These are phyloP conservation scores for Rachycentron canadum DNA, from an alignment of 2,797 vertebrate genomes.

Conservation along the genomic window DNA sequence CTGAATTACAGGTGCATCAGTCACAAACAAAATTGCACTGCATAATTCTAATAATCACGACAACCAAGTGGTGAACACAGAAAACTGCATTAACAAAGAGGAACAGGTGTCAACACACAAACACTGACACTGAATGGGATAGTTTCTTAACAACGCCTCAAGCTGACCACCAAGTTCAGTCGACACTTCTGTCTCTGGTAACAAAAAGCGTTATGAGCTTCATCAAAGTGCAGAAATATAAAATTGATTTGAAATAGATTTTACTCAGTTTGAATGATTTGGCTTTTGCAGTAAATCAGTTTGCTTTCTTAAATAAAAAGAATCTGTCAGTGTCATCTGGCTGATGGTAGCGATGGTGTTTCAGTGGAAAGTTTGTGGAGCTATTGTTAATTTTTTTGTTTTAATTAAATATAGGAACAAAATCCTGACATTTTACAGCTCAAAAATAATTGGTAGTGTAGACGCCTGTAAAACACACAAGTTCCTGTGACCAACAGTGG, in stretches of 20 bases:
- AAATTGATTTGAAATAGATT: neutral
- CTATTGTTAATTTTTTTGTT: too few species aligned
- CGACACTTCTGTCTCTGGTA: too few species aligned
- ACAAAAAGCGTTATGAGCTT: neutral
- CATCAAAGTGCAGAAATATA: neutral
- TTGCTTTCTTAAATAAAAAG: neutral
- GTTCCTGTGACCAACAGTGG: neutral
- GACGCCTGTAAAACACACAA: neutral
- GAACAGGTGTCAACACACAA: conserved; percentile 10
- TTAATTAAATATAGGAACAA: too few species aligned
- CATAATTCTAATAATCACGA: conserved; percentile 3
- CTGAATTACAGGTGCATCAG: conserved; percentile 7
- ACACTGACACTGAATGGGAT: neutral
- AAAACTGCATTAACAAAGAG: neutral
- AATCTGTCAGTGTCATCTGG: too few species aligned
- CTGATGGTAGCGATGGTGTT: too few species aligned
- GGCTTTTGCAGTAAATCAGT: neutral
- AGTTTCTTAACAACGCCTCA: neutral
- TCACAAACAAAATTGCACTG: neutral
- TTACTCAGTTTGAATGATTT: neutral
- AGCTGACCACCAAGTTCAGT: neutral
- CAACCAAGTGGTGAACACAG: neutral
- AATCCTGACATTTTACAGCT: neutral
- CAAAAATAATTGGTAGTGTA: neutral
- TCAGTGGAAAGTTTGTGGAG: too few species aligned